Evolutionary conservation across 2,797 vertebrate species (phyloP), one percentile per base, ranked within the genome.

Genomic region (Melanotaenia trifasciata): DNA sequence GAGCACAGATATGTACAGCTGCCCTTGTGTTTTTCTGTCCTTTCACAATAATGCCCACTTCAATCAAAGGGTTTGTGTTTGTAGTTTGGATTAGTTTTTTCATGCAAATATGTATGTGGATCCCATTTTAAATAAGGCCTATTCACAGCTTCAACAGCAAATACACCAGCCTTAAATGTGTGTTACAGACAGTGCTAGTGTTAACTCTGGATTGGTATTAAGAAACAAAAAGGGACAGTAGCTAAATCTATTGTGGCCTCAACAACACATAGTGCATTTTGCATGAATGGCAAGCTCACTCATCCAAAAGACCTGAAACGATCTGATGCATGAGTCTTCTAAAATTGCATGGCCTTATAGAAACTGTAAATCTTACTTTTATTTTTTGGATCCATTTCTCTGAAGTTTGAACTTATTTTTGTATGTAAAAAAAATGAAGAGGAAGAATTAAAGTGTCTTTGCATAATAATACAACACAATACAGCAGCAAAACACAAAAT

Each of bases 271-370:
- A 87, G 92, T 93, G 90, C 87, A 92, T 92, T 93, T 87, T 92
- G 90, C 90, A 92, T 92, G 90, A 92, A 90, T 85, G 86, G 87
- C 69, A 88, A 89, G 75, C 81, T 83, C 87, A 82, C 87, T 90
- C 89, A 90, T 93, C 78, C 89, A 86, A 87, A 88, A 89, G 86
- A 92, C 87, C 83, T 35, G 70, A 58, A 72, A 76, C 35, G 80
- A 90, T 88, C 89, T 84, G 86, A 90, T 90, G 94, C 93, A 94
- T 94, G 94, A 92, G 87, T 89, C 82, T 83, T 84, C 81, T 80
- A 87, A 85, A 88, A 89, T 91, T 92, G 94, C 94, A 95, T 94
- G 93, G 91, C 91, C 92, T 94, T 94, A 90, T 88, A 89, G 73
- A 84, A 92, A 80, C 83, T 94, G 87, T 87, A 89, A 87, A 93